Conservation (phyloP, 2,888 invertebrate species). For the Listrodromus nycthemerus region DNA sequence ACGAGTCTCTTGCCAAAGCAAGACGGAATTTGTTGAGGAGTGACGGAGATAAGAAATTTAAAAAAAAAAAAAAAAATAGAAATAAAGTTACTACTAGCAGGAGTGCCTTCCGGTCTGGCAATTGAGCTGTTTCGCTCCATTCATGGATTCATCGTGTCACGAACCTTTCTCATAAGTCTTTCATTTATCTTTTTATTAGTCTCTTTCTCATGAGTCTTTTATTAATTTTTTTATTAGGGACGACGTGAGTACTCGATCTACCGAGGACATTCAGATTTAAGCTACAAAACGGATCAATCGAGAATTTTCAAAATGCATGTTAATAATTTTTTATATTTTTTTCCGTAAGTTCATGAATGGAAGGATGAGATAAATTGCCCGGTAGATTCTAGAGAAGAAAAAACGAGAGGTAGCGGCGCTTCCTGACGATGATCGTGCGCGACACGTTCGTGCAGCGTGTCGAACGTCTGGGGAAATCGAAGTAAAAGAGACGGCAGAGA, state of each 20-base stretch:
- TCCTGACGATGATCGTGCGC: slow-evolving; percentile 34
- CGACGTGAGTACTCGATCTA: background rate
- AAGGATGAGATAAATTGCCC: slow-evolving; percentile 34
- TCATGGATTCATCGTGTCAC: slow-evolving; percentile 63
- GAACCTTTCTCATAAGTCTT: slow-evolving; percentile 44
- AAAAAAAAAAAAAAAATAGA: slow-evolving; percentile 36
- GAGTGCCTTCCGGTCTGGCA: slow-evolving; percentile 62
- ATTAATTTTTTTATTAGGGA: too few relatives aligned
- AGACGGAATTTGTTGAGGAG: slow-evolving; percentile 37
- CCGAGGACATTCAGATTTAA: background rate
- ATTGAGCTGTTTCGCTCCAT: slow-evolving; percentile 61
- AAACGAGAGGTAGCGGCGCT: slow-evolving; percentile 2
- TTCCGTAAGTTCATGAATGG: background rate
- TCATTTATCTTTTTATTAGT: too few relatives aligned
- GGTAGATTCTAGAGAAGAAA: slow-evolving; percentile 26
- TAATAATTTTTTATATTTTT: background rate
- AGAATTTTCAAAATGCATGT: background rate
- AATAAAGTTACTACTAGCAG: slow-evolving; percentile 60
- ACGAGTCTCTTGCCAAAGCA: slow-evolving; percentile 41
- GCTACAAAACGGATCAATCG: background rate
- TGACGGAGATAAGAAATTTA: slow-evolving; percentile 27
- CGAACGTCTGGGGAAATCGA: slow-evolving; percentile 56
- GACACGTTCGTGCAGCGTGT: slow-evolving; percentile 49
- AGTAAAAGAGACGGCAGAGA: slow-evolving; percentile 66
- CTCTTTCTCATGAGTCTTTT: slow-evolving; percentile 44